Percentiles rank a stretch among this genome's conserved stretches.
These are phyloP conservation scores for Ispidina picta DNA, from an alignment of 2,797 vertebrate species.

Conservation along the genomic window DNA sequence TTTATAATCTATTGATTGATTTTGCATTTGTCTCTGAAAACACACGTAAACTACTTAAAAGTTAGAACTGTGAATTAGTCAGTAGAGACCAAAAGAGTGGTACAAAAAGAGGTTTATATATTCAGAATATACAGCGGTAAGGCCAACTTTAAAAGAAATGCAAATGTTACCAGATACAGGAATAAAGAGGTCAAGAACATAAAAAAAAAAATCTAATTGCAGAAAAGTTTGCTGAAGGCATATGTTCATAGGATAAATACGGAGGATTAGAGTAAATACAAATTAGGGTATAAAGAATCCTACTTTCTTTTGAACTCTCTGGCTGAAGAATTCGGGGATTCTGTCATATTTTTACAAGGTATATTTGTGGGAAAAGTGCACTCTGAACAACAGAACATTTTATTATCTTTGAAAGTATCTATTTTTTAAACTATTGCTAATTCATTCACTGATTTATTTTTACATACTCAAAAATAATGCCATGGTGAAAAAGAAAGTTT, in stretches of 20 bases:
- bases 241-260: neutral
- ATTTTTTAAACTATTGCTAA: neutral
- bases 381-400: neutral
- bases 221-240: neutral
- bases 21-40: neutral
- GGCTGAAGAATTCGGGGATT: neutral
- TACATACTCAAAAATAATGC: neutral
- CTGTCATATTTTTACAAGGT: neutral
- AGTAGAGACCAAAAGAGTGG: neutral
- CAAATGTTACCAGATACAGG: neutral
- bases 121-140: neutral
- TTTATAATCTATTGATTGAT: neutral
- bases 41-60: neutral
- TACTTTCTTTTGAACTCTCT: neutral
- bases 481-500: neutral
- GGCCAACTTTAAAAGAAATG: neutral
- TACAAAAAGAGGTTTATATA: neutral
- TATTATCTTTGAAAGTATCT: neutral
- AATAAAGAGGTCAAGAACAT: neutral
- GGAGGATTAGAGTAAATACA: neutral
- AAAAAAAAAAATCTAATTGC: neutral
- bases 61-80: neutral
- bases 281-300: neutral
- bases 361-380: neutral
- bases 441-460: neutral